Percentiles rank a stretch among this genome's conserved stretches.
phyloP scores from a whole-genome alignment of 2,797 vertebrate genomes.

The Brotula barbata region DNA sequence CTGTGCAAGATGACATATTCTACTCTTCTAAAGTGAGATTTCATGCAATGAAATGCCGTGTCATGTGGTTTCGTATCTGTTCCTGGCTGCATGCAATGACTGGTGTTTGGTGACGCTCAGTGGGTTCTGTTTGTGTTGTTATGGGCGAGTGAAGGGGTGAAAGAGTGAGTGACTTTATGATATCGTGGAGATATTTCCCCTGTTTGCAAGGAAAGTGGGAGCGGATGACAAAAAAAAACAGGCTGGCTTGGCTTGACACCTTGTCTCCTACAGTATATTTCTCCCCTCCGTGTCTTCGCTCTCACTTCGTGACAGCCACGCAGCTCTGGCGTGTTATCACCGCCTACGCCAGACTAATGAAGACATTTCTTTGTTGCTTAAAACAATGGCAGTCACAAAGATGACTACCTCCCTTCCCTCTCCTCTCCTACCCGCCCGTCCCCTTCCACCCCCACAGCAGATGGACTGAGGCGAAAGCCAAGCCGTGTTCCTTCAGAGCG shows the following conservation, averaged over 20 bases:
- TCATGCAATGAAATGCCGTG: constrained; percentile 45
- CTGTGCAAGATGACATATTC: neutral
- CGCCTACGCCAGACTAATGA: constrained; percentile 78
- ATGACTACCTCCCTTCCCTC: constrained; percentile 64
- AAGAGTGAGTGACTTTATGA: constrained; percentile 54
- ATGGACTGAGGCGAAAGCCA: constrained; percentile 83
- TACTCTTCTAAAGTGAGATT: constrained; percentile 30
- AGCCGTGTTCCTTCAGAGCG: constrained; percentile 68
- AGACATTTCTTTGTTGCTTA: constrained; percentile 78
- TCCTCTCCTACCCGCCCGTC: constrained; percentile 63
- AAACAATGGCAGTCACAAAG: constrained; percentile 78
- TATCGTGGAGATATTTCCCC: constrained; percentile 47
- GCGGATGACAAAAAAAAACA: constrained; percentile 75
- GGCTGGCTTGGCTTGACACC: constrained; percentile 74
- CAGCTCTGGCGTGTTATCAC: constrained; percentile 56
- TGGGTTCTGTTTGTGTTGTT: constrained; percentile 40
- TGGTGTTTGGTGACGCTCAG: constrained; percentile 19
- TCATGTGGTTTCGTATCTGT: constrained; percentile 17
- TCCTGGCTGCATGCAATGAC: constrained; percentile 29
- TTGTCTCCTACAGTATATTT: constrained; percentile 54
- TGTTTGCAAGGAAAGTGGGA: constrained; percentile 54
- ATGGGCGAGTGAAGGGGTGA: constrained; percentile 48
- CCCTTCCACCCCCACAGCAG: constrained; percentile 77
- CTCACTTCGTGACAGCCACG: constrained; percentile 59
- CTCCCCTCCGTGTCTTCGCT: constrained; percentile 46